Evolutionary conservation across 2,797 vertebrate species (phyloP), one percentile per base, ranked within the genome.

Genomic region (Paramormyrops hopkinsi): DNA sequence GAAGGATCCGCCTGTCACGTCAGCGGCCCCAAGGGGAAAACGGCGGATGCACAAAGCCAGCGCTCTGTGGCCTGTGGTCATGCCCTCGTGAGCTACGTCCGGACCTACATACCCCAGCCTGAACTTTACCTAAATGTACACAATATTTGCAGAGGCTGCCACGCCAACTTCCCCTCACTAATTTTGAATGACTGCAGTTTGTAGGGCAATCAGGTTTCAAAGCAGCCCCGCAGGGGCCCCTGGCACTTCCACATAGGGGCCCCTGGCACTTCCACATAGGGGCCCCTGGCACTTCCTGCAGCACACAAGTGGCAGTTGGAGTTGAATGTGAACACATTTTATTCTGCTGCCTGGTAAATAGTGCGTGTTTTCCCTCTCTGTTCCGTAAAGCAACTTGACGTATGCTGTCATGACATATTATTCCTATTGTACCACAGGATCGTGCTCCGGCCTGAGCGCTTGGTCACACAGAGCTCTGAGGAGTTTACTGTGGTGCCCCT

Each of bases 391-490:
- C 93, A 91, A 91, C 93, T 94, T 94, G 93, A 94, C 90, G 92
- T 88, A 93, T 91, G 91, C 91, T 85, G 94, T 94, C 94, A 92
- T 95, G 96, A 96, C 96, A 97, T 93, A 84, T 48, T 89, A 95
- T 93, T 93, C 92, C 93, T 94, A 94, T 96, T 95, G 94, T 95
- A 90, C 92, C 93, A 93, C 91, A 88, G 91, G 90, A 95, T 56
- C 33, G 33, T 1, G 22, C 85, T 54, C 22, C 29, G 1, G 14
- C 50, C 50, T 5, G 7, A 25, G 82, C 1, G 41, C 44, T 84
- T 8, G 8, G n/a, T 50, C 82, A 50, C 82, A 48, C 84, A 37
- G 48, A 37, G 50, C 25, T 89, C 92, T 90, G 1, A 92, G 94
- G 96, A 96, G 93, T 91, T 91, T 92, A 96, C 94, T 94, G 93